Evolutionary conservation across 2,888 invertebrate genomes (phyloP).

Genomic region (Athrips mouffetella): DNA sequence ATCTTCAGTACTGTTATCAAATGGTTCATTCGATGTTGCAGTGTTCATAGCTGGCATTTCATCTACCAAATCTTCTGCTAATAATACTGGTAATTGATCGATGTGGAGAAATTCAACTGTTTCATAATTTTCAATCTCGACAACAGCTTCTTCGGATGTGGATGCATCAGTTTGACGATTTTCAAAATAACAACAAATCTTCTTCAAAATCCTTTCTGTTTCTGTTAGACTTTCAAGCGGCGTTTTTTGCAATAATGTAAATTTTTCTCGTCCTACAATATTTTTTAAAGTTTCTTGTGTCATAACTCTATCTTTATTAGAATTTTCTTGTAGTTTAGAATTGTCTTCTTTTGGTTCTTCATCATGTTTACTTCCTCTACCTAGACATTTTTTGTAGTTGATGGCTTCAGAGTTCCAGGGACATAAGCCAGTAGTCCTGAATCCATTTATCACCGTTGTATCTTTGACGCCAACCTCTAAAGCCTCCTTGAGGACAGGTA

Average conservation of each 20-base stretch:
- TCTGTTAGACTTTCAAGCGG: slow-evolving; percentile 20
- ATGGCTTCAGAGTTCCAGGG: slow-evolving; percentile 10
- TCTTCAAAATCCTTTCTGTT: slow-evolving; percentile 19
- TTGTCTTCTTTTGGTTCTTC: slow-evolving; percentile 15
- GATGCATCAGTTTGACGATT: slow-evolving; percentile 9
- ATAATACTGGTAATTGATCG: slow-evolving; percentile 21
- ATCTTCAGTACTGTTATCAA: neutral
- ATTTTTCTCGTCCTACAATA: slow-evolving; percentile 19
- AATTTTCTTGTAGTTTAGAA: slow-evolving; percentile 19
- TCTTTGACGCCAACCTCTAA: neutral
- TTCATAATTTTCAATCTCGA: slow-evolving; percentile 10
- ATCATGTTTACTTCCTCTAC: slow-evolving; percentile 1
- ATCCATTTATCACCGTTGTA: slow-evolving; percentile 14
- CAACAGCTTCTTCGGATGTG: slow-evolving; percentile 4
- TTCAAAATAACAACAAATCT: slow-evolving; percentile 13
- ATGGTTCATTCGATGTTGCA: neutral
- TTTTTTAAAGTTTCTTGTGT: slow-evolving; percentile 19
- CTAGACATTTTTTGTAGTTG: slow-evolving; percentile 14
- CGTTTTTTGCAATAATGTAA: slow-evolving; percentile 4
- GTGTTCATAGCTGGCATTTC: slow-evolving; percentile 15
- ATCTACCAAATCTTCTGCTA: slow-evolving; percentile 21
- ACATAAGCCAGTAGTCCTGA: slow-evolving; percentile 11
- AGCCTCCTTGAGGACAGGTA: slow-evolving; percentile 10
- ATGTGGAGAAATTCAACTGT: slow-evolving; percentile 3
- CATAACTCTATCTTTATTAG: slow-evolving; percentile 18